phyloP scores from a whole-genome alignment of 2,888 invertebrate species.

The Hylaea fasciaria region DNA sequence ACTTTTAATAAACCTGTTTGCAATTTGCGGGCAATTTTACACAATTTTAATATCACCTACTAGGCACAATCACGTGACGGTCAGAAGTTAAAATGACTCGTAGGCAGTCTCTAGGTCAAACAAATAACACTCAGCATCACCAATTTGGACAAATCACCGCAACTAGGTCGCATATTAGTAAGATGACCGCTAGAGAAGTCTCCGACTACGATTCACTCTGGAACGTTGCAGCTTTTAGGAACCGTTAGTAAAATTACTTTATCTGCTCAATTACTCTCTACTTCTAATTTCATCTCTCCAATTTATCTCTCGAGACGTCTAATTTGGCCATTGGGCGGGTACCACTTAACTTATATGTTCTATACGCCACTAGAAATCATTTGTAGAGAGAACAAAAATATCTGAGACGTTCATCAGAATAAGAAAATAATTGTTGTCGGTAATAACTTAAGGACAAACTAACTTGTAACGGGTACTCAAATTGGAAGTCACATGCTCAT shows the following conservation, averaged over 20 bases:
- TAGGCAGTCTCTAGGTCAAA: conserved; percentile 43
- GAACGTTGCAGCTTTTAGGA: conserved; percentile 37
- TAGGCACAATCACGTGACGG: conserved; percentile 4
- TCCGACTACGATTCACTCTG: conserved; percentile 25
- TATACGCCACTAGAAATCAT: background rate
- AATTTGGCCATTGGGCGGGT: conserved; percentile 39
- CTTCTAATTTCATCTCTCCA: conserved; percentile 47
- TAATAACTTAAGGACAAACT: too few relatives aligned
- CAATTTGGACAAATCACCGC: conserved; percentile 78
- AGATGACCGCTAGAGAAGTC: conserved; percentile 54
- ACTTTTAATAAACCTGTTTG: background rate
- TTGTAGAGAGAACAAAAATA: background rate
- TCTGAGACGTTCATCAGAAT: background rate
- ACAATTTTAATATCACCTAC: conserved; percentile 21
- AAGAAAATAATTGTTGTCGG: too few relatives aligned
- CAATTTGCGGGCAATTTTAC: too few relatives aligned
- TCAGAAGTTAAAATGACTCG: conserved; percentile 30
- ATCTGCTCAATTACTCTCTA: conserved; percentile 48
- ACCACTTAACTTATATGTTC: conserved; percentile 15
- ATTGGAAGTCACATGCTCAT: background rate
- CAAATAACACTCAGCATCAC: conserved; percentile 56
- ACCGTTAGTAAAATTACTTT: conserved; percentile 55
- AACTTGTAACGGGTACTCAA: too few relatives aligned
- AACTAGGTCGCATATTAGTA: conserved; percentile 72
- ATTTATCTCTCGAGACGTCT: conserved; percentile 43